These are phyloP conservation scores for Stigmatopora argus DNA, from an alignment of 2,113 vertebrate species.

Conservation along the genomic window DNA sequence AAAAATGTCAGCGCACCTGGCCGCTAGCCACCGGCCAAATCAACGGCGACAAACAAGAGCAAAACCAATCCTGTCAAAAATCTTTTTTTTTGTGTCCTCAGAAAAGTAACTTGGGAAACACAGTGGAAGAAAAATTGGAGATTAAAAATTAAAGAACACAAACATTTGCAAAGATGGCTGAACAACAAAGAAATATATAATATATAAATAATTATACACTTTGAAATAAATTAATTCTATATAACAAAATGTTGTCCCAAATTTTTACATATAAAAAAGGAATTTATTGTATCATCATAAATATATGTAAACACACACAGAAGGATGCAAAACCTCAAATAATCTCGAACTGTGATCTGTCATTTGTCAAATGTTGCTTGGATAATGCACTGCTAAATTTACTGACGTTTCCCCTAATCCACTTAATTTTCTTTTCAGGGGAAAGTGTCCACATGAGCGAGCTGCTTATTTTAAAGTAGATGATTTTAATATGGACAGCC, in stretches of 20 bases:
- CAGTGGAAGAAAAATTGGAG: constrained; percentile 27
- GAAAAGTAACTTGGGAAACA: constrained; percentile 2
- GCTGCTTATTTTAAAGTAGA: constrained; percentile 58
- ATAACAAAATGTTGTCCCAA: too few species aligned
- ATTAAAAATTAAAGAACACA: constrained; percentile 29
- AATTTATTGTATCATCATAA: too few species aligned
- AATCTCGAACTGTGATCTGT: constrained; percentile 54
- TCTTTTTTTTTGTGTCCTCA: constrained; percentile 6
- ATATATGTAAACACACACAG: too few species aligned
- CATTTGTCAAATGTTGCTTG: constrained; percentile 55
- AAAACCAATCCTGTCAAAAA: constrained; percentile 35
- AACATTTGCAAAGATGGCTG: constrained; percentile 4
- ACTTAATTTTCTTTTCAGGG: constrained; percentile 72
- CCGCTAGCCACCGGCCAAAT: constrained; percentile 54
- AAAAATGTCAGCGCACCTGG: constrained; percentile 66
- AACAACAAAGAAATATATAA: constrained; percentile 14
- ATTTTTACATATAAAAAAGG: too few species aligned
- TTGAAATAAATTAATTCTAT: too few species aligned
- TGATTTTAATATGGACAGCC: constrained; percentile 59
- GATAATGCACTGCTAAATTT: constrained; percentile 55
- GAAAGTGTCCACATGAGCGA: constrained; percentile 64
- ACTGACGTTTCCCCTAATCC: constrained; percentile 73
- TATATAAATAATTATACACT: background rate
- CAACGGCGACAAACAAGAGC: constrained; percentile 40
- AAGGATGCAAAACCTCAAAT: constrained; percentile 24